Base-by-base conservation (phyloP, 2,888 invertebrate species). In the Drosophila nr. fundita region DNA sequence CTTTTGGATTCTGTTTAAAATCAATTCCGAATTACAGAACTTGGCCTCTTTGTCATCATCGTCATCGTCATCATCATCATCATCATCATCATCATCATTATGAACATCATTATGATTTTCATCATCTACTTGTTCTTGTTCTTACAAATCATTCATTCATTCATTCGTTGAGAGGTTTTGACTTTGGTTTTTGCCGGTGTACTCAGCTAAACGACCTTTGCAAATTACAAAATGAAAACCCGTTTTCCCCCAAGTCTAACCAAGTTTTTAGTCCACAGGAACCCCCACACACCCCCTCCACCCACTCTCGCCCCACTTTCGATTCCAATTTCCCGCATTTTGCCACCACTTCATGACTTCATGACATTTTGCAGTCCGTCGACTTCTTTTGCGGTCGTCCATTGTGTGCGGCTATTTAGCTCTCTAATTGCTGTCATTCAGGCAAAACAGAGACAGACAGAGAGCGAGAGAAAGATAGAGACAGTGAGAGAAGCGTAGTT, bases 341-440 rank as follows among this genome's bases (percentile, higher is more conserved):
- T 8, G 50, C 29, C 59, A 6, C 42, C 50, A 10, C 13, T 30
- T 32, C 10, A 5, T 29, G n/a, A 49, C 55, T 63, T 60, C 32
- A 38, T 66, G 65, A 60, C 65, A 78, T 77, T 74, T 74, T 63
- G 48, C 74, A 63, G 70, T 78, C 70, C 68, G 61, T 69, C 68
- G 78, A 78, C 76, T 73, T 68, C 67, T 66, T 77, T 77, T 79
- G 79, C 73, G 81, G 81, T 77, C 80, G 67, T 74, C 70, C 78
- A 76, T 80, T 80, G 57, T 76, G 53, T 70, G 62, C 65, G 60
- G 55, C 67, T 70, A 67, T 77, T 63, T 71, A 63, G 60, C 61
- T 76, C 69, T 80, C 69, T 82, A 82, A 82, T 85, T 85, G 77
- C 77, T 68, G 77, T 73, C 66, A 71, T 77, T 82, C 59, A 65